Conservation (phyloP, 1,140 invertebrate species). For the Rhagoletis pomonella region DNA sequence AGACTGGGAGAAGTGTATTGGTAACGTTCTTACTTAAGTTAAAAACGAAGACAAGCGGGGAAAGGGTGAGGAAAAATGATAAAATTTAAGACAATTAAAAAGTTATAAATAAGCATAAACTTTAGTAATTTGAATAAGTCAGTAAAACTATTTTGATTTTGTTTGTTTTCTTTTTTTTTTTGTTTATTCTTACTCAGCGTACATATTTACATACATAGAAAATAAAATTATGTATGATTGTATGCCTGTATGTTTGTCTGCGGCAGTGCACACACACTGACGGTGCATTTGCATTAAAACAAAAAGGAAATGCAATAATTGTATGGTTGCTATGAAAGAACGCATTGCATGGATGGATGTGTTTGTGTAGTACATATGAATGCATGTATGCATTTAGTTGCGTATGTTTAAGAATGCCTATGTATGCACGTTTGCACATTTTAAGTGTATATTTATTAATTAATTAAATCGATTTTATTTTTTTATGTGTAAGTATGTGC, state of each 20-base stretch:
- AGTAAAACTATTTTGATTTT: conserved; percentile 53
- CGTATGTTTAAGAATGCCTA: not conserved
- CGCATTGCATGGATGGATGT: conserved; percentile 18
- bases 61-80: not conserved
- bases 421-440: not conserved
- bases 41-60: too few relatives aligned
- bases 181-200: not conserved
- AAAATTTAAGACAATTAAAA: not conserved
- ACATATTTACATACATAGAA: not conserved
- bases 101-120: not conserved
- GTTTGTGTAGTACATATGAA: not conserved
- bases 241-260: not conserved
- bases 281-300: too few relatives aligned
- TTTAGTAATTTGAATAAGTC: conserved; percentile 22
- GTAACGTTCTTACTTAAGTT: not conserved
- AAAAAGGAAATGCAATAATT: too few relatives aligned
- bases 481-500: not conserved
- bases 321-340: not conserved
- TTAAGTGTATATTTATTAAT: not conserved
- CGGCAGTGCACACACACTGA: not conserved
- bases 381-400: not conserved
- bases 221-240: conserved; percentile 9
- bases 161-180: not conserved
- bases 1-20: not conserved
- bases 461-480: not conserved